A percentile compares a stretch with the other conserved stretches of the same genome.
Evolutionary conservation across 2,888 invertebrate genomes (phyloP).

Genomic region (Molanna angustata): DNA sequence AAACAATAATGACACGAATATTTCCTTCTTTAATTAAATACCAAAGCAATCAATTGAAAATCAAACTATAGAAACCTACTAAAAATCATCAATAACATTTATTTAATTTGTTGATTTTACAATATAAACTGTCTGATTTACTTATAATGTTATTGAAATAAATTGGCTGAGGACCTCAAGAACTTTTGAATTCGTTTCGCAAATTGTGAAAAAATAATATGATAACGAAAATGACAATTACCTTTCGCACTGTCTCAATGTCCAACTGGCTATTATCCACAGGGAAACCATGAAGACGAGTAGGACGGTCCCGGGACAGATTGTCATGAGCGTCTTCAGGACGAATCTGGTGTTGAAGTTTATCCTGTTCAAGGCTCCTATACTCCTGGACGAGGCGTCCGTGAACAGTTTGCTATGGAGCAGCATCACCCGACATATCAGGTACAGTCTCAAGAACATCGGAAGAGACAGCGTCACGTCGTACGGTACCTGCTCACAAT

Average conservation of each 20-base stretch:
- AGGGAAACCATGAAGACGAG: conserved; percentile 98
- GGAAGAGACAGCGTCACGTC: conserved; percentile 97
- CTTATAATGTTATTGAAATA: too few relatives aligned
- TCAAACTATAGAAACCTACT: too few relatives aligned
- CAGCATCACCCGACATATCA: conserved; percentile 99
- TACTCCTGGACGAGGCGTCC: conserved; percentile 97
- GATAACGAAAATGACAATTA: conserved; percentile 51
- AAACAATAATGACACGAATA: too few relatives aligned
- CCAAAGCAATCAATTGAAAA: too few relatives aligned
- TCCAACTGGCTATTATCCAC: conserved; percentile 99
- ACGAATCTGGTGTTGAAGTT: conserved; percentile 96
- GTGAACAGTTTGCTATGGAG: conserved; percentile 99
- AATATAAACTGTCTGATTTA: too few relatives aligned
- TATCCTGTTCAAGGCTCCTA: conserved; percentile 96
- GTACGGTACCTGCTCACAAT: conserved; percentile 69
- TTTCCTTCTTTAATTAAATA: too few relatives aligned
- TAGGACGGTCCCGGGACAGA: conserved; percentile 96
- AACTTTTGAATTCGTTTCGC: too few relatives aligned
- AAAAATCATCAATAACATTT: too few relatives aligned
- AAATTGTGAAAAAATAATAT: too few relatives aligned
- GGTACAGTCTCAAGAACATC: conserved; percentile 99
- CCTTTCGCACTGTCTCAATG: conserved; percentile 98
- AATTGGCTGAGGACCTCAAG: too few relatives aligned
- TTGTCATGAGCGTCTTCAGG: conserved; percentile 95
- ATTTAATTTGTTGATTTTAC: too few relatives aligned